Evolutionary conservation across 1,140 invertebrate species (phyloP).

Genomic region (Reticulitermes speratus): DNA sequence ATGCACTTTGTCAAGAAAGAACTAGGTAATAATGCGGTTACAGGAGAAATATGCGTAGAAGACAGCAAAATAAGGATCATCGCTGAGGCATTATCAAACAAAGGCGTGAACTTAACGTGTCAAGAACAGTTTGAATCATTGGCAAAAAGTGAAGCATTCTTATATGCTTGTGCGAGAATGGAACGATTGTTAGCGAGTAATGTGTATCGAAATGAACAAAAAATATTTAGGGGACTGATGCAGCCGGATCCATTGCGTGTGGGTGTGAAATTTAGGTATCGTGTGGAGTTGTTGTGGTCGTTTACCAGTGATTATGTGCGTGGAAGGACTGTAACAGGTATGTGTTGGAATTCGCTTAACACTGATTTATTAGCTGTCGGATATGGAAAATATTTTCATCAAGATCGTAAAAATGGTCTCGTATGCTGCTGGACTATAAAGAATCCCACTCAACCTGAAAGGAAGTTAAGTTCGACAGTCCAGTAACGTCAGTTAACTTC

Average conservation of each 20-base stretch:
- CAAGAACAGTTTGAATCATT: neutral
- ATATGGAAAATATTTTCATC: constrained; percentile 63
- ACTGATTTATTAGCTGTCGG: constrained; percentile 65
- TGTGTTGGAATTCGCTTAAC: constrained; percentile 65
- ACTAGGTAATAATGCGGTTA: neutral
- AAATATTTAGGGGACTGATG: constrained; percentile 62
- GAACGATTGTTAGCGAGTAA: constrained; percentile 68
- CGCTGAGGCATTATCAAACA: neutral
- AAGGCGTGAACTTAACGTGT: neutral
- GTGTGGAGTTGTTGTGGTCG: constrained; percentile 62
- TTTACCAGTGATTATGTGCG: constrained; percentile 48
- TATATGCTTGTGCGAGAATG: constrained; percentile 60
- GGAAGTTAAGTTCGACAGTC: constrained; percentile 62
- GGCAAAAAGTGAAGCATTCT: constrained; percentile 30
- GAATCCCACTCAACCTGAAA: constrained; percentile 80
- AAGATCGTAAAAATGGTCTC: constrained; percentile 56
- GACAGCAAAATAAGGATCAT: neutral
- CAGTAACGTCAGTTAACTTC: constrained; percentile 73
- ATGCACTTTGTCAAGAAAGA: too few species aligned
- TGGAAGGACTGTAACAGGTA: constrained; percentile 51
- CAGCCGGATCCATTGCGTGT: constrained; percentile 58
- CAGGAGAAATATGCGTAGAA: neutral
- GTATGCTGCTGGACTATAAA: constrained; percentile 81
- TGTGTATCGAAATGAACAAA: constrained; percentile 60
- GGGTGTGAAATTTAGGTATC: constrained; percentile 62